Conservation (phyloP, 2,113 vertebrate species). For the Megaleporinus macrocephalus region DNA sequence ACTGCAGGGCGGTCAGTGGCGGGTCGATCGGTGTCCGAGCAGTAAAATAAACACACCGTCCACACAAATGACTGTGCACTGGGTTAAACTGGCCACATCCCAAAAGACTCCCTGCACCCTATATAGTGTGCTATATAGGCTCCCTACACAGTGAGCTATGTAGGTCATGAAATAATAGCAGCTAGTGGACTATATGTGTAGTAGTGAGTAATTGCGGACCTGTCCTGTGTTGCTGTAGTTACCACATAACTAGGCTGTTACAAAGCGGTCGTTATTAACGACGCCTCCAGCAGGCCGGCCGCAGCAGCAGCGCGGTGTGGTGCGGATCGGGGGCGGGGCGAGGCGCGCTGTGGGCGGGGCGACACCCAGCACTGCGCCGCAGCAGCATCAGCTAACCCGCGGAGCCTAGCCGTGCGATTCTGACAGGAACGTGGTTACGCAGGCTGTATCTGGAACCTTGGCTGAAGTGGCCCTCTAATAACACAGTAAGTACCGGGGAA, state of each 20-base stretch:
- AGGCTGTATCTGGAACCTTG: neutral
- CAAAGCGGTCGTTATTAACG: neutral
- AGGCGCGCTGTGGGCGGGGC: constrained; percentile 64
- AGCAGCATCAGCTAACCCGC: constrained; percentile 15
- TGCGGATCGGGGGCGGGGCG: neutral
- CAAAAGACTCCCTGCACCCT: no score
- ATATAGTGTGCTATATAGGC: no score
- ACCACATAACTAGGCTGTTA: neutral
- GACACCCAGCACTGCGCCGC: constrained; percentile 66
- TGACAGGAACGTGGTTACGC: constrained; percentile 39
- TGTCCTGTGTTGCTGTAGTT: neutral
- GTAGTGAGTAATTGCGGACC: neutral
- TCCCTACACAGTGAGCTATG: no score
- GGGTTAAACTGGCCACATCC: no score
- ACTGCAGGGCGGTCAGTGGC: no score
- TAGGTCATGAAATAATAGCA: no score
- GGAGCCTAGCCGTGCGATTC: constrained; percentile 25
- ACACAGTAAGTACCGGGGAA: constrained; percentile 25
- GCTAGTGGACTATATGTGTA: no score
- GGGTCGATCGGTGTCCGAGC: no score
- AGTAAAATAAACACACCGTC: no score
- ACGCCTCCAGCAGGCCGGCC: neutral
- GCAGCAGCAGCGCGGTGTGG: neutral
- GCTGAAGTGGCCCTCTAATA: neutral
- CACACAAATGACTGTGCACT: no score